Evolutionary conservation across 1,140 invertebrate genomes (phyloP), one percentile per base, ranked within the genome.

Genomic region (Ganaspis sp.): DNA sequence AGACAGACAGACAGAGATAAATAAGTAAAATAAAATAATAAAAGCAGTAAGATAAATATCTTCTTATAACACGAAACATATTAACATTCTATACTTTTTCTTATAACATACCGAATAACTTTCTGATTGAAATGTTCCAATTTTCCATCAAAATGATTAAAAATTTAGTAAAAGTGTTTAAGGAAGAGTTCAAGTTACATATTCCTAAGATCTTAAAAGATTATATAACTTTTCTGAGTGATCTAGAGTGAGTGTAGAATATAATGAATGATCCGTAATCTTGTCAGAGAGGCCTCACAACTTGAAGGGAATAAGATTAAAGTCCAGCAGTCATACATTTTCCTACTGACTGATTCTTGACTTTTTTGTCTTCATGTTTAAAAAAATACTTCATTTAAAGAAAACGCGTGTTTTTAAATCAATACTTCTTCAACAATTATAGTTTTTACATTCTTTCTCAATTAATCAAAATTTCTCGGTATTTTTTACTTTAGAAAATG

Each of bases 201-300:
- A 58, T 58, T 26, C 11, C 23, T 58, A 26, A 54, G 53, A 58
- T 23, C 23, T 64, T 64, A 64, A 29, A 23, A 64, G 2, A 29
- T 34, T 64, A 64, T n/a, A 26, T 64, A 64, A 34, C 26, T 29
- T 29, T 64, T 29, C 58, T 6, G 12, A 34, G 23, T 64, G 26
- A 29, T 64, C 23, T 73, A 21, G 38, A 64, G 54, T 34, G 26
- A 29, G 23, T 38, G 72, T 70, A 15, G 69, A 73, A 82, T 69
- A 71, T 84, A 83, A 84, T 82, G 80, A 83, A 83, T 78, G 77
- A 83, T 86, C 72, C 74, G 74, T 87, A 88, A 87, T 88, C 86
- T 82, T 85, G 81, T 88, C 83, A 87, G 83, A 73, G 86, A 87
- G 80, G 77, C 83, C 85, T 79, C 83, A 88, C 83, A 84, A 87